A percentile compares a stretch with the other conserved stretches of the same genome.
phyloP scores from a whole-genome alignment of 2,797 vertebrate species.

The Falco naumanni region DNA sequence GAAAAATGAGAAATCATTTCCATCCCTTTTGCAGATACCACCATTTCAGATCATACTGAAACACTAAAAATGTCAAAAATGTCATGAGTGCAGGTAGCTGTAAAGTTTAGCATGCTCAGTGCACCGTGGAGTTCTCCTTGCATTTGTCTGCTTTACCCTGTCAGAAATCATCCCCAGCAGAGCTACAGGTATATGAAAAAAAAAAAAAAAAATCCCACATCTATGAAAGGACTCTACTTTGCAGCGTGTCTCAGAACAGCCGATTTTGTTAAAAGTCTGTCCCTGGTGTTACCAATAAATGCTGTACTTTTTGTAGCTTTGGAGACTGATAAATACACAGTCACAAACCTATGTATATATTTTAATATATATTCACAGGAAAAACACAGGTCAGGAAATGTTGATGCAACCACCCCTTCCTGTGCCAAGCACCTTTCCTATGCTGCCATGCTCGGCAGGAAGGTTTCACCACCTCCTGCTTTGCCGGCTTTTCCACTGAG shows the following conservation, averaged over 20 bases:
- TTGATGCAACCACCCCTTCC: not conserved
- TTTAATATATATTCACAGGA: not conserved
- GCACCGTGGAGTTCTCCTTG: not conserved
- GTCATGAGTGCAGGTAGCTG: not conserved
- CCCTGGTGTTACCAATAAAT: not conserved
- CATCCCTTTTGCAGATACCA: not conserved
- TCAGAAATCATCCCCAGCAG: not conserved
- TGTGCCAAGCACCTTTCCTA: not conserved
- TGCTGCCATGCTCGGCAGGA: not conserved
- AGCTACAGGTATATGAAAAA: not conserved
- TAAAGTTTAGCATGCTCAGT: not conserved
- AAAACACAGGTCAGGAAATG: not conserved
- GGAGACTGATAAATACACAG: not conserved
- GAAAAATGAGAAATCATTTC: not conserved
- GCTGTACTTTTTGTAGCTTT: not conserved
- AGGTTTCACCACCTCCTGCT: not conserved
- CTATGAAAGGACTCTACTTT: not conserved
- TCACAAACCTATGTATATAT: not conserved
- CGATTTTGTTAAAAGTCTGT: not conserved
- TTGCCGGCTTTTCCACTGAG: not conserved
- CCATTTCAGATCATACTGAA: not conserved
- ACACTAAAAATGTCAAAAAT: not conserved
- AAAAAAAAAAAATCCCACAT: not conserved
- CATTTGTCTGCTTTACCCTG: not conserved
- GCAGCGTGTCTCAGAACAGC: not conserved